Base-by-base conservation (phyloP, 2,888 invertebrate species). In the Hylaea fasciaria region DNA sequence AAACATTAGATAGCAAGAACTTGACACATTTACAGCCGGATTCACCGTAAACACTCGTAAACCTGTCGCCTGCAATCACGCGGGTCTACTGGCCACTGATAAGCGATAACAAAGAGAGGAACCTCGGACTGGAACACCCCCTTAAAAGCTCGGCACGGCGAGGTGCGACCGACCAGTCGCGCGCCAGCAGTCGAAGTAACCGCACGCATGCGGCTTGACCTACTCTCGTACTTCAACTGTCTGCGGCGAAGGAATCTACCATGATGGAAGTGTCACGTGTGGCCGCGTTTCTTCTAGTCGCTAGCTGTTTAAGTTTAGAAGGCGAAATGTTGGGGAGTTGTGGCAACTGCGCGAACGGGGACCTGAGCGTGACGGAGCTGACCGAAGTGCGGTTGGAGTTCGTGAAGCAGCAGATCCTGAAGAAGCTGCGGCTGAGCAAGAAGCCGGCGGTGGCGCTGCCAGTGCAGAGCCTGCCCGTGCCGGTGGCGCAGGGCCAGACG, bases 401-500 rank as follows among this genome's bases (percentile, higher is more conserved):
- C 73, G 96, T 97, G 48, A 97, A 97, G 84, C 95, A 96, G 81
- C 96, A 97, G 88, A 97, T 97, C 32, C 81, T 97, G 73, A 96
- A 95, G 86, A 97, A 97, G 85, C 78, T 97, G 56, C 86, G 97
- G 66, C 84, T 97, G 56, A 95, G 95, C 57, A 95, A 95, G 83
- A 95, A 95, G 74, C 96, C 97, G 7, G 93, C 93, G 11, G 93
- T 94, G 51, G 94, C 94, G 16, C 87, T 94, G 70, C 93, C 94
- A 0, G 86, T 94, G 49, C 92, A 94, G 64, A 93, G 94, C 55
- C 85, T 97, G 71, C 97, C 97, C 0, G 94, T 94, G 82, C 96
- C 96, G 7, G 94, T 97, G 63, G 95, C 95, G 46, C 95, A 95
- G 72, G 96, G 96, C 8, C 94, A 95, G 76, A 95, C 95, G 43